Conservation (phyloP, 2,797 vertebrate genomes). For the Gouania willdenowi region DNA sequence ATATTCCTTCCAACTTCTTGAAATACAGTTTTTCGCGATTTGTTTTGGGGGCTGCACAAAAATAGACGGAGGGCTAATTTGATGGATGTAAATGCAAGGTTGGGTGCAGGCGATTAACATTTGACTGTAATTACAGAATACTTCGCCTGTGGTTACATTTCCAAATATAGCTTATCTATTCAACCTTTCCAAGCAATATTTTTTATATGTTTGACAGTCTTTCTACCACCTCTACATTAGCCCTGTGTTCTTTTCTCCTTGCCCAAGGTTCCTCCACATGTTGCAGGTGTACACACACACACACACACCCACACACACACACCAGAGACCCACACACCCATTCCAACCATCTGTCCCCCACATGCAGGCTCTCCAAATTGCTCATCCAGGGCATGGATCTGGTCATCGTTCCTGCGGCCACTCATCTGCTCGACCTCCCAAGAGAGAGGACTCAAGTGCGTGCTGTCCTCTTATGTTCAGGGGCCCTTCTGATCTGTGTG, state of each 20-base stretch:
- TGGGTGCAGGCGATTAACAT: too few species aligned
- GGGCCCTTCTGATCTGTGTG: constrained; percentile 23
- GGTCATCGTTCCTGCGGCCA: constrained; percentile 20
- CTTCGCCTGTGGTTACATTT: too few species aligned
- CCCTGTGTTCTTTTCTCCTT: constrained; percentile 1
- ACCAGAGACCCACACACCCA: constrained; percentile 10
- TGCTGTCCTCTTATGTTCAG: constrained; percentile 5
- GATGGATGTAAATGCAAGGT: too few species aligned
- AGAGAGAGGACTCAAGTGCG: neutral
- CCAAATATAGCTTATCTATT: too few species aligned
- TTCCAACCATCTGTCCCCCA: constrained; percentile 36
- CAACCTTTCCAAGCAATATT: too few species aligned
- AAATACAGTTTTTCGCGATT: too few species aligned
- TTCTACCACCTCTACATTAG: neutral
- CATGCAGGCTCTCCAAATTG: constrained; percentile 6
- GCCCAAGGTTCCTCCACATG: constrained; percentile 26
- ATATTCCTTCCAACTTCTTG: too few species aligned
- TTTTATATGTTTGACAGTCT: too few species aligned
- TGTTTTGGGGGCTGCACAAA: too few species aligned
- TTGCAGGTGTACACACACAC: constrained; percentile 34
- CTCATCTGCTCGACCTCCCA: constrained; percentile 23
- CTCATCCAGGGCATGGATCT: constrained; percentile 14
- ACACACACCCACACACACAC: constrained; percentile 18
- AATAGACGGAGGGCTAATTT: too few species aligned
- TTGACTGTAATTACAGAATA: too few species aligned